Conservation (phyloP, 2,797 vertebrate species). For the Petrocephalus sullivani region DNA sequence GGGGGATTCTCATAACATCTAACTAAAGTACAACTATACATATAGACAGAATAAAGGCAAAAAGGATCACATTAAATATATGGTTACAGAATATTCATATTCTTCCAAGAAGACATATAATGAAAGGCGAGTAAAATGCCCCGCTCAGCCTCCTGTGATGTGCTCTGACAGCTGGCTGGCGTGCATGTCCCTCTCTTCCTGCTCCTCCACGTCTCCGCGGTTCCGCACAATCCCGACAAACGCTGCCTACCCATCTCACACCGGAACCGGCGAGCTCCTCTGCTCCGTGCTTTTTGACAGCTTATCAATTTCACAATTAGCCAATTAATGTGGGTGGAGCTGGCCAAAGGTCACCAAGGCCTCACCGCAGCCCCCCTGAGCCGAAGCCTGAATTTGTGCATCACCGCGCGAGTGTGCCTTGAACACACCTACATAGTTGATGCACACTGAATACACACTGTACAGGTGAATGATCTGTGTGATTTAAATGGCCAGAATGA, state of each 20-base stretch:
- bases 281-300: not conserved
- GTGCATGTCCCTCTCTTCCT: not conserved
- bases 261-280: not conserved
- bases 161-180: not conserved
- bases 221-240: no score
- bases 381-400: not conserved
- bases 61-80: not conserved
- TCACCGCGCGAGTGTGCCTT: not conserved
- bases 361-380: not conserved
- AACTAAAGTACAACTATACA: not conserved
- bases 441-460: not conserved
- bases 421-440: not conserved
- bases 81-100: not conserved
- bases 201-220: no score
- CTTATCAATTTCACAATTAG: not conserved
- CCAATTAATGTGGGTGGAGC: not conserved
- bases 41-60: not conserved
- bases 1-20: not conserved
- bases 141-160: not conserved
- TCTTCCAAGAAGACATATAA: not conserved
- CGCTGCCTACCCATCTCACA: not conserved
- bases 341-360: not conserved
- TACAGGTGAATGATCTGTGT: not conserved
- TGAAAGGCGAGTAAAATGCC: not conserved
- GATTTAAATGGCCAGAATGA: not conserved